phyloP scores from a whole-genome alignment of 2,113 vertebrate genomes.

The Hypocryptadius cinnamomeus region DNA sequence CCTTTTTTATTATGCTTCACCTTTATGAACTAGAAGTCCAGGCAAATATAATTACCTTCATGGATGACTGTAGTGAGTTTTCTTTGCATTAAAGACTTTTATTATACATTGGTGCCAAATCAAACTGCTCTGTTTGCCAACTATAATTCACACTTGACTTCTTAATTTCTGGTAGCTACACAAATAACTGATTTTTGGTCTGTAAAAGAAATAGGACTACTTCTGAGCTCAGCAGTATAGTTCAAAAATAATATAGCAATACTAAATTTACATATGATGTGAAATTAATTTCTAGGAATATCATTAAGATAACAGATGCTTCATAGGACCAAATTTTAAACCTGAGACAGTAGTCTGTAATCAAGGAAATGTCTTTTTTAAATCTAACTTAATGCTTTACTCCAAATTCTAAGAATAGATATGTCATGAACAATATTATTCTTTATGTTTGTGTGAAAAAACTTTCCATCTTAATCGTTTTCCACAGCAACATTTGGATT shows the following conservation, averaged over 20 bases:
- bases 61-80: background rate
- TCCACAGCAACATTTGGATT: background rate
- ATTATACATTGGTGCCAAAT: background rate
- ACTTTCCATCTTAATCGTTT: background rate
- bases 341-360: background rate
- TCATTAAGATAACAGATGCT: background rate
- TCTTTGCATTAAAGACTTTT: background rate
- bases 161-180: background rate
- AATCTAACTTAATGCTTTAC: background rate
- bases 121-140: background rate
- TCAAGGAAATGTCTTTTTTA: background rate
- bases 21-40: background rate
- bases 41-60: background rate
- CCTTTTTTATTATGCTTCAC: background rate
- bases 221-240: background rate
- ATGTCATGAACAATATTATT: background rate
- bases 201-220: background rate
- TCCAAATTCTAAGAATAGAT: background rate
- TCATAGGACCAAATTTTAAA: background rate
- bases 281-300: background rate
- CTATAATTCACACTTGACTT: background rate
- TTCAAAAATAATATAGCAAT: background rate
- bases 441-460: background rate
- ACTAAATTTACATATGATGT: background rate
- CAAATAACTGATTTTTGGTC: background rate